These are phyloP conservation scores for Vulpes vulpes DNA, from an alignment of 2,113 vertebrate genomes.

Conservation along the genomic window DNA sequence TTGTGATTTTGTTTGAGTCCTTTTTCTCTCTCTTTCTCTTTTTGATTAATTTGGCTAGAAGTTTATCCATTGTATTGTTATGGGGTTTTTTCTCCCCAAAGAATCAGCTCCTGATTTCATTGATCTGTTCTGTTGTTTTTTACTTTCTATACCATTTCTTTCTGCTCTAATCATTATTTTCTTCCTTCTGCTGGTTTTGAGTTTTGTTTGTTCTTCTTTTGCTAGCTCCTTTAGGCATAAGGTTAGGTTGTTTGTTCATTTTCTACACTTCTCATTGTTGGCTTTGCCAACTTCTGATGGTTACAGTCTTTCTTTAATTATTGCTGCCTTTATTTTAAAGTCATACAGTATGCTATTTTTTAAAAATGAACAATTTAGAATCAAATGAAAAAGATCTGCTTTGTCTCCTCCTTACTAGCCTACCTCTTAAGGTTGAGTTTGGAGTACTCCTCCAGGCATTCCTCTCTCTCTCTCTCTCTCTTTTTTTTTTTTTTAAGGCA, in stretches of 20 bases:
- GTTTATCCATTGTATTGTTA: neutral
- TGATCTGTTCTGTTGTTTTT: neutral
- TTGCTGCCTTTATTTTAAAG: slow-evolving; percentile 23
- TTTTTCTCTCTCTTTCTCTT: neutral
- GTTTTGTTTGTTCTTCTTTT: neutral
- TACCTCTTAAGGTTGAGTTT: neutral
- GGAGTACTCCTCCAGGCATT: neutral
- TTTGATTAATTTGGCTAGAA: neutral
- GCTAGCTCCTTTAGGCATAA: neutral
- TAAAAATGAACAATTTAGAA: slow-evolving; percentile 25
- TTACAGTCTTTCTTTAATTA: neutral
- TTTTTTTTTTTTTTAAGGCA: neutral
- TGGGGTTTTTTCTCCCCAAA: neutral
- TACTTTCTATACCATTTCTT: neutral
- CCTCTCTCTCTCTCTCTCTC: neutral
- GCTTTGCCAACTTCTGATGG: neutral
- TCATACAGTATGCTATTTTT: neutral
- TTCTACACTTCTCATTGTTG: neutral
- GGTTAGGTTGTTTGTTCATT: neutral
- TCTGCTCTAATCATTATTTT: neutral
- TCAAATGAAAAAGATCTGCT: neutral
- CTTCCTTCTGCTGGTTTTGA: neutral
- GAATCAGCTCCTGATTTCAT: neutral
- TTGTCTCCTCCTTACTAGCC: neutral
- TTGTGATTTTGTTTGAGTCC: neutral